Base-by-base conservation (phyloP, 2,888 invertebrate genomes). In the Agrilus mali region DNA sequence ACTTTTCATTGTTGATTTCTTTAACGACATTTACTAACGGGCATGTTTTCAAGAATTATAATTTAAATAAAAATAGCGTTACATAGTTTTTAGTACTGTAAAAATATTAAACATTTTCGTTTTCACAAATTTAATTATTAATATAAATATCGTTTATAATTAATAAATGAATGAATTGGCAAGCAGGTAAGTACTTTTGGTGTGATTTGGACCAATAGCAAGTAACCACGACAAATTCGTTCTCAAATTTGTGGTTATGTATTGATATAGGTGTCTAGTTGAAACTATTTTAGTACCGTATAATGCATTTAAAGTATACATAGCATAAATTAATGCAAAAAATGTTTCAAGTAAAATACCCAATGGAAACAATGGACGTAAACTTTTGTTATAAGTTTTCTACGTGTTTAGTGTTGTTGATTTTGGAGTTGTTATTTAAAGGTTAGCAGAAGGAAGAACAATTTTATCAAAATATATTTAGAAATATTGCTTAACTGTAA, bases 361-460 rank as follows among this genome's bases (percentile, higher is more conserved):
- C 60, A 64, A 58, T 73, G 68, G 67, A 71, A 58, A 71, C 69
- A 67, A 65, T 70, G 51, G 70, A 70, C 43, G 60, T 54, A 48
- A 57, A 52, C 49, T 47, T 60, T 55, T 76, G 76, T 69, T 74
- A 76, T 63, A 79, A 75, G 71, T 60, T 80, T 57, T 74, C 77
- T 52, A 77, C 79, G 58, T 81, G 77, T 68, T 67, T 82, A 63
- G 67, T 80, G 57, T 67, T 82, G 56, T 69, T 82, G 68, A 66
- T 79, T 48, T 66, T 80, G 66, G 79, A 82, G 71, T 61, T 80
- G 63, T 72, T 80, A 59, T 71, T 80, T 67, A 78, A 82, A 66
- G 78, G 82, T 82, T 64, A 69, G 71, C 68, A 41, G 36, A 44
- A 37, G 16, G 5, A 20, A 20, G 20, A 5, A 20, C 20, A 5